phyloP scores from a whole-genome alignment of 2,797 vertebrate species.

The Microchirus variegatus region DNA sequence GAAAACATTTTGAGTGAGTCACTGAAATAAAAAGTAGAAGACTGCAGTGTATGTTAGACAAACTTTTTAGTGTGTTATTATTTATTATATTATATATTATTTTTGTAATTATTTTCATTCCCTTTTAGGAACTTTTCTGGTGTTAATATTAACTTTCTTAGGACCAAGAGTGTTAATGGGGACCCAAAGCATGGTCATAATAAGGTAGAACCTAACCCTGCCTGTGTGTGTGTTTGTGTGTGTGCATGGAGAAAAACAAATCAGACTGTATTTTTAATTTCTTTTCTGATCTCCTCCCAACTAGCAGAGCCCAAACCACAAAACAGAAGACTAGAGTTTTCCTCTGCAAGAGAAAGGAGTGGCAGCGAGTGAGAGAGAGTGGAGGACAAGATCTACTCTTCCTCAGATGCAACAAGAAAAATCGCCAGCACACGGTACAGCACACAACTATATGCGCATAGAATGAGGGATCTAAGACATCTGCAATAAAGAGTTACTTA shows the following conservation, averaged over 20 bases:
- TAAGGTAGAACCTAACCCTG: no score
- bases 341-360: not conserved
- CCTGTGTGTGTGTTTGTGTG: not conserved
- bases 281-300: slow-evolving; percentile 18
- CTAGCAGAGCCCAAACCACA: slow-evolving; percentile 17
- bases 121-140: no score
- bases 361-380: slow-evolving; percentile 1
- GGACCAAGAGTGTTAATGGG: no score
- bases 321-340: slow-evolving; percentile 7
- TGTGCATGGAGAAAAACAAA: slow-evolving; percentile 4
- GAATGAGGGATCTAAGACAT: slow-evolving; percentile 23
- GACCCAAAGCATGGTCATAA: no score
- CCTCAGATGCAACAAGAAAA: slow-evolving; percentile 39
- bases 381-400: slow-evolving; percentile 3
- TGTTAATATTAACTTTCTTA: no score
- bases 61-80: no score
- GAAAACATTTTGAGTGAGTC: slow-evolving; percentile 23
- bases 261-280: slow-evolving; percentile 16
- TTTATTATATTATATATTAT: no score
- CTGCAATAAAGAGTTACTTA: no score
- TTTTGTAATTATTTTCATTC: no score
- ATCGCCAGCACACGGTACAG: slow-evolving; percentile 20
- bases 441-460: slow-evolving; percentile 25
- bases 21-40: slow-evolving; percentile 3
- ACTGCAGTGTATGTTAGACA: no score